These are phyloP conservation scores for Pristionchus maxplancki DNA, from an alignment of 2,888 invertebrate species.

Conservation along the genomic window DNA sequence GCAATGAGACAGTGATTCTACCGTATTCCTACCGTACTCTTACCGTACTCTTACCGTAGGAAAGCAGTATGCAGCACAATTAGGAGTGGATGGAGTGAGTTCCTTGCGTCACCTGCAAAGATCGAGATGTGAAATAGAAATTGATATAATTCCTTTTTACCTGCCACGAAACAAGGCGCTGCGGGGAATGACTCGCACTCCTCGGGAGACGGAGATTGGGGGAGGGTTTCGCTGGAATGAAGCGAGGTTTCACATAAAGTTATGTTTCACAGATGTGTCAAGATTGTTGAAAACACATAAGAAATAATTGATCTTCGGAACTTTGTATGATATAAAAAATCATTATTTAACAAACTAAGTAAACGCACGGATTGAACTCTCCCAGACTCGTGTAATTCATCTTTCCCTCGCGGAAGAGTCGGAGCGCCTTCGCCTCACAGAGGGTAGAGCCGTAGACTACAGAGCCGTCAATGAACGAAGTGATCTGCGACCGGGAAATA, in stretches of 20 bases:
- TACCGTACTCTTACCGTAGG: slow-evolving; percentile 59
- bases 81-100: slow-evolving; percentile 74
- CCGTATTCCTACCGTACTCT: neutral
- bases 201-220: slow-evolving; percentile 80
- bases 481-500: slow-evolving; percentile 81
- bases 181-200: slow-evolving; percentile 80
- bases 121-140: too few relatives aligned
- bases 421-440: slow-evolving; percentile 70
- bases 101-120: slow-evolving; percentile 69
- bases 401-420: slow-evolving; percentile 70
- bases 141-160: too few relatives aligned
- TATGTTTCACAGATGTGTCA: neutral
- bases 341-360: neutral
- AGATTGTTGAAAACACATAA: neutral
- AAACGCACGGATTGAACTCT: slow-evolving; percentile 24
- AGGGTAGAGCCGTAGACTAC: slow-evolving; percentile 76
- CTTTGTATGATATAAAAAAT: neutral
- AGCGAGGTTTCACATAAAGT: neutral
- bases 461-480: slow-evolving; percentile 82
- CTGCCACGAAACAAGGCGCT: slow-evolving; percentile 63
- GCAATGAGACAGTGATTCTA: neutral
- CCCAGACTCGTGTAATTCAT: slow-evolving; percentile 66
- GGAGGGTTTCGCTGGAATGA: slow-evolving; percentile 57
- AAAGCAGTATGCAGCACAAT: slow-evolving; percentile 75
- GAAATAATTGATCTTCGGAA: too few relatives aligned